Percentiles rank a stretch among this genome's conserved stretches.
These are phyloP conservation scores for Melanotaenia maccullochi DNA, from an alignment of 2,797 vertebrate species.

Conservation along the genomic window DNA sequence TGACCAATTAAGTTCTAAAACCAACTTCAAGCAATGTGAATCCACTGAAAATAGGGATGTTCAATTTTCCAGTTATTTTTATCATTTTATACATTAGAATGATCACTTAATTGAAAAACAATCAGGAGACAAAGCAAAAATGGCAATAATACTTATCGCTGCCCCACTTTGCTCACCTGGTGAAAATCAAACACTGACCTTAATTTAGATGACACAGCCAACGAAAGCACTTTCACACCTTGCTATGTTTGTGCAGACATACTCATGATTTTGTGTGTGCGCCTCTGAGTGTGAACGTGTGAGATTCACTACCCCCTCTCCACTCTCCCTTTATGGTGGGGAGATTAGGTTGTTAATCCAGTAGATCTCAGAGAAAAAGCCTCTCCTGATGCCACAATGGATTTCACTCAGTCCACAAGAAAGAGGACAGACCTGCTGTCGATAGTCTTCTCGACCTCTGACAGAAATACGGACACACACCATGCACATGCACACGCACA, in stretches of 20 bases:
- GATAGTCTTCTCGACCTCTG: constrained; percentile 57
- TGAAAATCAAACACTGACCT: constrained; percentile 47
- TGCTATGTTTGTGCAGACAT: constrained; percentile 45
- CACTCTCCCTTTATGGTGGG: constrained; percentile 66
- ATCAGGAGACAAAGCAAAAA: constrained; percentile 14
- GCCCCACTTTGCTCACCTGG: constrained; percentile 25
- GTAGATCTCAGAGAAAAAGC: constrained; percentile 73
- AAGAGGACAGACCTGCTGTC: constrained; percentile 67
- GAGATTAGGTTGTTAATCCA: constrained; percentile 79
- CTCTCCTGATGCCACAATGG: constrained; percentile 75
- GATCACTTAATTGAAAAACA: constrained; percentile 15
- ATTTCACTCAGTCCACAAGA: constrained; percentile 68
- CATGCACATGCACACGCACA: not conserved
- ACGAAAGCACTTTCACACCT: constrained; percentile 56
- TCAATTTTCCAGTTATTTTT: not conserved
- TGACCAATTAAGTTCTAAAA: not conserved
- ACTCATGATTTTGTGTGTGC: constrained; percentile 9
- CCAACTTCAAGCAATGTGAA: not conserved
- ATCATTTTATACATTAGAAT: constrained; percentile 8
- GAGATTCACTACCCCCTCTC: constrained; percentile 48
- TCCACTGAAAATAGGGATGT: no score
- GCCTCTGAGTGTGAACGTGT: constrained; percentile 20
- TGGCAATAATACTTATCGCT: constrained; percentile 5
- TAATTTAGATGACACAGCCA: constrained; percentile 47
- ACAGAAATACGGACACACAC: constrained; percentile 33